These are phyloP conservation scores for Nesoenas mayeri DNA, from an alignment of 2,113 vertebrate species.

Conservation along the genomic window DNA sequence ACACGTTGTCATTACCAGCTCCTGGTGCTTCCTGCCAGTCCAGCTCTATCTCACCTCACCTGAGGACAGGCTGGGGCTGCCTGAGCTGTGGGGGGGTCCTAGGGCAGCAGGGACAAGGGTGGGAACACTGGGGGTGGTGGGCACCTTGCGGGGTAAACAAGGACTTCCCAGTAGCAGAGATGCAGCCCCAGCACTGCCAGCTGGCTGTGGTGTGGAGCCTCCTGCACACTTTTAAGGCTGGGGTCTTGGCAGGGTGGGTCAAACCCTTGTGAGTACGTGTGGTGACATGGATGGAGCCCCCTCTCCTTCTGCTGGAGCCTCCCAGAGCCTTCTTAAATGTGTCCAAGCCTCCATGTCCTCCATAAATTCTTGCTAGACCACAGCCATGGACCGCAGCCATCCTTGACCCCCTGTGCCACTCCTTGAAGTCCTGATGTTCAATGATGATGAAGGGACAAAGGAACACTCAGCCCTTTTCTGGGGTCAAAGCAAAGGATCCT, in stretches of 20 bases:
- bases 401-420: not conserved
- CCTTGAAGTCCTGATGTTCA: not conserved
- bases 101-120: fast-evolving
- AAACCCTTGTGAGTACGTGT: not conserved
- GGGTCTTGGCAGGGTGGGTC: not conserved
- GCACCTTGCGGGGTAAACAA: not conserved
- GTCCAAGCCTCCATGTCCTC: not conserved
- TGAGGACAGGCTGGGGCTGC: not conserved
- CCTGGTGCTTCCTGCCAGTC: not conserved
- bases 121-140: fast-evolving
- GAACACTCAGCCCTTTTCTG: not conserved
- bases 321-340: not conserved
- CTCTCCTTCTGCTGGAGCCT: not conserved
- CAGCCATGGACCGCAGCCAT: not conserved
- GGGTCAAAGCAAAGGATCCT: not conserved
- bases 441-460: not conserved
- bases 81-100: fast-evolving
- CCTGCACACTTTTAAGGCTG: not conserved
- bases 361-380: not conserved
- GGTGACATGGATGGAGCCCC: fast-evolving
- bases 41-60: not conserved
- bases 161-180: not conserved
- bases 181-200: fast-evolving
- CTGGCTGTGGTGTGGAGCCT: not conserved
- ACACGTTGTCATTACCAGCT: not conserved